Conservation (phyloP, 2,888 invertebrate genomes). For the Herminia tarsipennalis region DNA sequence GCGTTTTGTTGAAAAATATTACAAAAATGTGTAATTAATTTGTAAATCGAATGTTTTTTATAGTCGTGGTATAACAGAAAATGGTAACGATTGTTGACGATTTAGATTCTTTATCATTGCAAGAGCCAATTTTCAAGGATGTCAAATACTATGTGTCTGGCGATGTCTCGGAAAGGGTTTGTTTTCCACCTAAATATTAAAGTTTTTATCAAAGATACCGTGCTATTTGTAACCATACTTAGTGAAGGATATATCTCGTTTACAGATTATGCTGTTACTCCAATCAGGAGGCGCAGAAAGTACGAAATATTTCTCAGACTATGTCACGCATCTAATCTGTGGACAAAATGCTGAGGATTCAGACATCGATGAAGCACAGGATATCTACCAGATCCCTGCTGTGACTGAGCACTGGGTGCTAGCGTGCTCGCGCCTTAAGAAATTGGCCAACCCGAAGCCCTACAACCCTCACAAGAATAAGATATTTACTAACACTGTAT, state of each 20-base stretch:
- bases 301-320: slow-evolving; percentile 95
- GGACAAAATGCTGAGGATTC: slow-evolving; percentile 93
- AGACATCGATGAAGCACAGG: slow-evolving; percentile 95
- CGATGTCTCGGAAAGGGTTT: slow-evolving; percentile 90
- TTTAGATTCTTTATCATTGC: slow-evolving; percentile 81
- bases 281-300: slow-evolving; percentile 95
- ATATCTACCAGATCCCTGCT: slow-evolving; percentile 96
- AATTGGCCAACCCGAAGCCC: slow-evolving; percentile 88
- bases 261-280: slow-evolving; percentile 91
- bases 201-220: slow-evolving; percentile 56
- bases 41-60: slow-evolving; percentile 48
- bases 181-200: slow-evolving; percentile 63
- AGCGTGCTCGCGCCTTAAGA: slow-evolving; percentile 86
- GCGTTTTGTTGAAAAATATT: slow-evolving; percentile 62
- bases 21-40: slow-evolving; percentile 68
- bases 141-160: slow-evolving; percentile 94
- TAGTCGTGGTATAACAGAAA: slow-evolving; percentile 63
- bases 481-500: slow-evolving; percentile 91
- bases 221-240: slow-evolving; percentile 42
- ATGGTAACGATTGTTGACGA: slow-evolving; percentile 85
- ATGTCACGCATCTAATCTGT: slow-evolving; percentile 96
- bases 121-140: slow-evolving; percentile 91
- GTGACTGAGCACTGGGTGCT: slow-evolving; percentile 95
- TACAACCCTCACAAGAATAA: slow-evolving; percentile 89
- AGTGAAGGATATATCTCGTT: slow-evolving; percentile 51